A percentile compares a stretch with the other conserved stretches of the same genome.
These are phyloP conservation scores for Drosophila nannoptera DNA, from an alignment of 1,140 invertebrate species.

Conservation along the genomic window DNA sequence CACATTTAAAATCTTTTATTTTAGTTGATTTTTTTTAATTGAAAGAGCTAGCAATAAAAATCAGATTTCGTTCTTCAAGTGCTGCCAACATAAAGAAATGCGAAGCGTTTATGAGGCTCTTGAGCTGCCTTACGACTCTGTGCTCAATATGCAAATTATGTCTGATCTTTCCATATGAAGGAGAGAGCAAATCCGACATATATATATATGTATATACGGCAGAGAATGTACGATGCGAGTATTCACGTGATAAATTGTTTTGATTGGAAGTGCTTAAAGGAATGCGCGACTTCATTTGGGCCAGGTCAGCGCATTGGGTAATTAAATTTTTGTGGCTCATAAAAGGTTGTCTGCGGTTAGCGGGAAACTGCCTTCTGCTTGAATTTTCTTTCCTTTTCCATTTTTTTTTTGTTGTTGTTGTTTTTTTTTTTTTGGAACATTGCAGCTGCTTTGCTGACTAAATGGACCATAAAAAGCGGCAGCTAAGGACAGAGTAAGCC, in stretches of 20 bases:
- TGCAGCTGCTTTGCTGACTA: constrained; percentile 13
- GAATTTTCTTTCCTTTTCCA: constrained; percentile 26
- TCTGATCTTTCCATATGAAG: not conserved
- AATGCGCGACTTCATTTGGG: constrained; percentile 11
- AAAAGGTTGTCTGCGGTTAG: constrained; percentile 40
- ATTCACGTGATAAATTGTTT: constrained; percentile 15
- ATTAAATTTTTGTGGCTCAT: constrained; percentile 61
- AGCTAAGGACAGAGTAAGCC: not conserved
- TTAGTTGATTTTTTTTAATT: too few species aligned
- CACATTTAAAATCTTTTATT: too few species aligned
- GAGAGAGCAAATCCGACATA: not conserved
- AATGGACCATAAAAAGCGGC: constrained; percentile 52
- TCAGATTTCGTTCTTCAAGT: too few species aligned
- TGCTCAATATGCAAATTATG: constrained; percentile 15
- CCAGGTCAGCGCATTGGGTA: constrained; percentile 39
- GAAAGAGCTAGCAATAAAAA: too few species aligned
- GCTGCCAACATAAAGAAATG: constrained; percentile 9
- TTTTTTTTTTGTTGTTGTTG: too few species aligned
- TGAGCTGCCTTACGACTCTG: constrained; percentile 22
- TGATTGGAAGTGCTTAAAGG: constrained; percentile 4
- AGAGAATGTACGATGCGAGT: not conserved
- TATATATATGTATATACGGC: constrained; percentile 1
- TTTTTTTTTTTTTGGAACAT: constrained; percentile 8
- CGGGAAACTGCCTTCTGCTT: constrained; percentile 43
- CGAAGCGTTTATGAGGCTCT: constrained; percentile 32